Base-by-base conservation (phyloP, 2,113 vertebrate species). In the Butorides virescens region DNA sequence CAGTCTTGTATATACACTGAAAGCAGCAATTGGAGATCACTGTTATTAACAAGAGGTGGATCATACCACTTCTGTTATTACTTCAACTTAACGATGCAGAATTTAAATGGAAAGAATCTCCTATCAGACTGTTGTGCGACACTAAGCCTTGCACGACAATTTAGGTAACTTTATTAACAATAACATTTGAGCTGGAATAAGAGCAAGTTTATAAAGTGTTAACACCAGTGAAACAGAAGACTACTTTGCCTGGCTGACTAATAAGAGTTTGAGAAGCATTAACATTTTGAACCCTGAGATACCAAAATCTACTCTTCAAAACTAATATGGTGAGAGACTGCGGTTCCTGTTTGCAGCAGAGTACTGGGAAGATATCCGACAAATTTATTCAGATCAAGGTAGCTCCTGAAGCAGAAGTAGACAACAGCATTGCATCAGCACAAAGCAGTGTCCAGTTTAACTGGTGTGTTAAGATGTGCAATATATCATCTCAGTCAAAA, bases 181-280 rank as follows among this genome's bases (percentile, higher is more conserved):
- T 39, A 56, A 72, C 13, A 95, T 74, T 83, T 95, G 75, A 96
- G 50, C 58, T 96, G 86, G 87, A 97, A 93, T 88, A 96, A 97
- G 56, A 92, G 78, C 58, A 94, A 95, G 78, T 90, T 97, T 90
- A 86, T 95, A 91, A 97, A 96, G 66, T 47, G 37, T 94, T 96
- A 95, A 95, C 80, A 82, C 30, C 34, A 27, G 80, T 85, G 84
- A 97, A 96, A 95, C n/a, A 93, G 66, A 88, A 92, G 77, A 94
- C 61, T 91, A 56, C 34, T 88, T 97, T 92, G 29, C 82, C 88
- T 97, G 95, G 86, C 75, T 80, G 94, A 93, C 59, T 78, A 92
- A 89, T 36, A 90, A 75, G 22, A 95, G 37, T 95, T 93, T 92
- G 73, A 87, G 71, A 96, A 97, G 86, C 25, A 84, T 68, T 32